These are phyloP conservation scores for Gandaritis pyraliata DNA, from an alignment of 2,888 invertebrate genomes.

Conservation along the genomic window DNA sequence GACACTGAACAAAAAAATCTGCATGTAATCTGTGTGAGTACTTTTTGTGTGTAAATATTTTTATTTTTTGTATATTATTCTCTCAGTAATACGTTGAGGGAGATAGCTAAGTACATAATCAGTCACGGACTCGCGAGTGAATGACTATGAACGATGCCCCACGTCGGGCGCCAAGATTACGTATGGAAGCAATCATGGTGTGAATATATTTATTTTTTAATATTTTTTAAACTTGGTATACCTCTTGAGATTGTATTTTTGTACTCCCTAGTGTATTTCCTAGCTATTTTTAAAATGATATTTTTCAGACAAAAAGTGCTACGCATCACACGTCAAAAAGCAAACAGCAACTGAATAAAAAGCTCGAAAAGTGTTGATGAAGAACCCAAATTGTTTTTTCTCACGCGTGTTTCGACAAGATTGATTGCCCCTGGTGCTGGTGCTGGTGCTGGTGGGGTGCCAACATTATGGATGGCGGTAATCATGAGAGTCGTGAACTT, in stretches of 20 bases:
- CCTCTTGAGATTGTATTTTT: not conserved
- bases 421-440: slow-evolving; percentile 19
- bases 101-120: slow-evolving; percentile 4
- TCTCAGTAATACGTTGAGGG: not conserved
- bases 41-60: not conserved
- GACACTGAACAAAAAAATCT: too few relatives aligned
- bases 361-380: slow-evolving; percentile 8
- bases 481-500: slow-evolving; percentile 17
- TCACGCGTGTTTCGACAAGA: slow-evolving; percentile 18
- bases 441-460: slow-evolving; percentile 15
- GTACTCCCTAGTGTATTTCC: too few relatives aligned
- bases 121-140: not conserved
- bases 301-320: not conserved
- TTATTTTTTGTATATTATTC: not conserved
- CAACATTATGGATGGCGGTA: slow-evolving; percentile 26
- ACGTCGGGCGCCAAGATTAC: slow-evolving; percentile 22
- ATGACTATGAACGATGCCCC: slow-evolving; percentile 22
- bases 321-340: too few relatives aligned
- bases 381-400: slow-evolving; percentile 17
- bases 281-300: not conserved
- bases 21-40: not conserved
- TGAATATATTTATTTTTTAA: slow-evolving; percentile 10
- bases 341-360: slow-evolving; percentile 4
- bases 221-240: slow-evolving; percentile 8
- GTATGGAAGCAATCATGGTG: slow-evolving; percentile 13